Base-by-base conservation (phyloP, 1,140 invertebrate species). In the Palaemon carinicauda region DNA sequence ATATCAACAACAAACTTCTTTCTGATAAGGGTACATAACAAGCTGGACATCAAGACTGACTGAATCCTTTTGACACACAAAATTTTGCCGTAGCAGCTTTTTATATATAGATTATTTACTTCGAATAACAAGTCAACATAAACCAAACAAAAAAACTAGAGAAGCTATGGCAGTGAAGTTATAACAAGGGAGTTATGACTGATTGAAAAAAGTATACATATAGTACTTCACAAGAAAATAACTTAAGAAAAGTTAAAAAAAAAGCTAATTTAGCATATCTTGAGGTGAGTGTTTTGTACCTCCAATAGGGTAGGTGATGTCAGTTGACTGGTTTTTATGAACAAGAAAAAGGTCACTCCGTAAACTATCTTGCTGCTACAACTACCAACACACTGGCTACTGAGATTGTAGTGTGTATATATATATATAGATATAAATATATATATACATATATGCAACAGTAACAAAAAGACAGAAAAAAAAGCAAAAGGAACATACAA, bases 361-460 rank as follows among this genome's bases (percentile, higher is more conserved):
- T 73, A 86, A 27, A 52, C 77, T 80, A 82, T 79, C 77, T 86
- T 86, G 84, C 84, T 86, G 84, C 84, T 86, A 86, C 84, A 86
- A 86, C 84, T 86, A 86, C 33, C 50, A 50, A 52, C 82, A 41
- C 24, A 81, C 27, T 31, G 41, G 78, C 53, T 80, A 80, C 78
- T 31, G 78, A 60, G 41, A 41, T 41, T 9, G 41, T 41, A 12
- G 41, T 41, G 12, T 41, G 12, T 41, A 41, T 41, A 41, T 41
- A 41, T 41, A 41, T 41, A 41, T n/a, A n/a, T n/a, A n/a, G n/a
- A n/a, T n/a, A n/a, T n/a, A n/a, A n/a, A 41, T 41, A 41, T 41
- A 41, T 41, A 12, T 9, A 41, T 41, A 41, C 12, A 41, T 41
- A 41, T 41, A 41, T 41, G 41, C 41, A 41, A 41, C 41, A 41